A percentile compares a stretch with the other conserved stretches of the same genome.
phyloP scores from a whole-genome alignment of 2,797 vertebrate species.

The Oryzias dopingdopingensis region DNA sequence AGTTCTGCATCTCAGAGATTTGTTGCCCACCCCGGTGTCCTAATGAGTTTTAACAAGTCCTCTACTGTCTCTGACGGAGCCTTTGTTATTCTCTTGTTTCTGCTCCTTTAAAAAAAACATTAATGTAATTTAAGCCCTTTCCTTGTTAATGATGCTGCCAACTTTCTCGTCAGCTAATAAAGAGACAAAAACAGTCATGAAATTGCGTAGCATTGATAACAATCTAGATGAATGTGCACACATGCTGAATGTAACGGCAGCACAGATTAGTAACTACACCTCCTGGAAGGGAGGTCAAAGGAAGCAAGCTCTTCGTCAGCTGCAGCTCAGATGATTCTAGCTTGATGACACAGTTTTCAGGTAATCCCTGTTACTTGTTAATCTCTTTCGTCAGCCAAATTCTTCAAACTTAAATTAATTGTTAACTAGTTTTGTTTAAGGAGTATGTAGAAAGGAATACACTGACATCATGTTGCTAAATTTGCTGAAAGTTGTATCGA shows the following conservation, averaged over 20 bases:
- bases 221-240: too few species aligned
- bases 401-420: conserved; percentile 13
- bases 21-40: conserved; percentile 2
- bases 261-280: too few species aligned
- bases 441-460: too few species aligned
- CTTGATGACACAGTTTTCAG: background rate
- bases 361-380: conserved; percentile 36
- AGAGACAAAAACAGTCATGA: too few species aligned
- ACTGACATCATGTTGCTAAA: too few species aligned
- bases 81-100: conserved; percentile 30
- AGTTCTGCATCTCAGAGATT: too few species aligned
- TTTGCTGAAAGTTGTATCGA: too few species aligned
- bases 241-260: too few species aligned
- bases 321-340: background rate
- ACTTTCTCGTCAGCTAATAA: too few species aligned
- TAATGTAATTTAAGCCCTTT: conserved; percentile 39
- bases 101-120: conserved; percentile 19
- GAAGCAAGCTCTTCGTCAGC: background rate
- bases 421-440: conserved; percentile 19
- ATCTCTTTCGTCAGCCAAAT: conserved; percentile 10
- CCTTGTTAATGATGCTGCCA: background rate
- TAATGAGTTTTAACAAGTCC: conserved; percentile 18
- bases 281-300: too few species aligned
- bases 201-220: too few species aligned
- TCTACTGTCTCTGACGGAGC: conserved; percentile 29